A percentile compares a stretch with the other conserved stretches of the same genome.
These are phyloP conservation scores for Dolomedes plantarius DNA, from an alignment of 2,888 invertebrate genomes.

Conservation along the genomic window DNA sequence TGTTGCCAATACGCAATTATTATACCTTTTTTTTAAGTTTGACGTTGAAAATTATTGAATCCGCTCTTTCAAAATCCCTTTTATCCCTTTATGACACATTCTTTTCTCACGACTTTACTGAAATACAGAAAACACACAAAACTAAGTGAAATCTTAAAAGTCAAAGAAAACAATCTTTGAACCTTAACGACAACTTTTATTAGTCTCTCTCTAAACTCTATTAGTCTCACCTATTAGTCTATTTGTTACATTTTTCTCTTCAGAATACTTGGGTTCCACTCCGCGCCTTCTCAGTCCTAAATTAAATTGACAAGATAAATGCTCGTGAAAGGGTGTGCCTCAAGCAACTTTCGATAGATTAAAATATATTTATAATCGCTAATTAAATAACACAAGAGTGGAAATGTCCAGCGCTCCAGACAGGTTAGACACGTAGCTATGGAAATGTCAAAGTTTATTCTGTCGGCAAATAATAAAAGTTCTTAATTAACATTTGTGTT, in stretches of 20 bases:
- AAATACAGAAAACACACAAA: too few relatives aligned
- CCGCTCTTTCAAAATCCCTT: too few relatives aligned
- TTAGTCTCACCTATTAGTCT: not conserved
- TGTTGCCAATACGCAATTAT: too few relatives aligned
- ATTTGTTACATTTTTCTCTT: not conserved
- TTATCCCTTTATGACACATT: too few relatives aligned
- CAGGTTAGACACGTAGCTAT: constrained; percentile 20
- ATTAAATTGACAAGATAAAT: constrained; percentile 23
- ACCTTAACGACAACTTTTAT: not conserved
- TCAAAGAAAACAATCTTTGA: too few relatives aligned
- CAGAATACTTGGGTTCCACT: not conserved
- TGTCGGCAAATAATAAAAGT: not conserved
- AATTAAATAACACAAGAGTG: constrained; percentile 32
- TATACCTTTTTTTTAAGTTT: too few relatives aligned
- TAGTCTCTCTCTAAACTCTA: not conserved
- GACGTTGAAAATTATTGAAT: too few relatives aligned
- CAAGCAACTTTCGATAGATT: constrained; percentile 3
- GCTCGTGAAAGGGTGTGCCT: not conserved
- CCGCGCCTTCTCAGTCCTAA: not conserved
- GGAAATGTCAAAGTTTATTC: constrained; percentile 26
- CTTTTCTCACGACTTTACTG: not conserved
- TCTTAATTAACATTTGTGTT: constrained; percentile 22
- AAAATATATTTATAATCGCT: constrained; percentile 36
- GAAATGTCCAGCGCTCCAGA: constrained; percentile 18
- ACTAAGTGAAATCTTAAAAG: too few relatives aligned